phyloP scores from a whole-genome alignment of 2,797 vertebrate genomes.

The Lutjanus argentimaculatus region DNA sequence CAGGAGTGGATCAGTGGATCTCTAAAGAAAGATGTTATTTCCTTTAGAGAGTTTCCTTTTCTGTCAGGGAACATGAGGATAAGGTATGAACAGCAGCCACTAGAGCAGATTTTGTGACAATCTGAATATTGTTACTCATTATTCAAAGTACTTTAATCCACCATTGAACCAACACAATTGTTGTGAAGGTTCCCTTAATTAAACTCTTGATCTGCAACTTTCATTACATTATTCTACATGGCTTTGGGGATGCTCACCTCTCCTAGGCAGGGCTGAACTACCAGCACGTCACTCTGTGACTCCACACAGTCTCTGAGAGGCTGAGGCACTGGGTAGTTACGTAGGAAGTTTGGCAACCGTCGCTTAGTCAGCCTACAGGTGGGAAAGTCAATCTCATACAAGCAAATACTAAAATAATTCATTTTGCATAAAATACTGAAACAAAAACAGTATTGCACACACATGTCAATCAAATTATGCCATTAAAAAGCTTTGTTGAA shows the following conservation, averaged over 20 bases:
- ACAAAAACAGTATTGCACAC: not conserved
- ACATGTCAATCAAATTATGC: not conserved
- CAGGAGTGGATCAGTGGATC: not conserved
- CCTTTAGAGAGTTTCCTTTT: not conserved
- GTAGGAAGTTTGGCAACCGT: conserved; percentile 91
- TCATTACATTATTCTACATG: not conserved
- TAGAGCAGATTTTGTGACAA: not conserved
- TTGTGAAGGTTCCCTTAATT: not conserved
- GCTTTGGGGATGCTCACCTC: conserved; percentile 83
- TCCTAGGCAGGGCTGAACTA: conserved; percentile 89
- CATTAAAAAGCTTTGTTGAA: not conserved
- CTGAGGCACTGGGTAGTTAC: conserved; percentile 87
- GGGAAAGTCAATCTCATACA: not conserved
- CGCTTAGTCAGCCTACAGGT: conserved; percentile 81
- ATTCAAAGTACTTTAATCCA: not conserved
- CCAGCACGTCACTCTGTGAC: conserved; percentile 88
- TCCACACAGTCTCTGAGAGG: conserved; percentile 90
- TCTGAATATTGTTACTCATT: not conserved
- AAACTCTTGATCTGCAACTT: not conserved
- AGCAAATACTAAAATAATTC: not conserved
- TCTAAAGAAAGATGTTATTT: not conserved
- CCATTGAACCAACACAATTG: not conserved
- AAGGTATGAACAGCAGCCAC: not conserved
- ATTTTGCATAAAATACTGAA: not conserved
- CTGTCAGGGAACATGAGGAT: not conserved